Evolutionary conservation across 2,888 invertebrate genomes (phyloP), one percentile per base, ranked within the genome.

Genomic region (Liodrosophila aerea): DNA sequence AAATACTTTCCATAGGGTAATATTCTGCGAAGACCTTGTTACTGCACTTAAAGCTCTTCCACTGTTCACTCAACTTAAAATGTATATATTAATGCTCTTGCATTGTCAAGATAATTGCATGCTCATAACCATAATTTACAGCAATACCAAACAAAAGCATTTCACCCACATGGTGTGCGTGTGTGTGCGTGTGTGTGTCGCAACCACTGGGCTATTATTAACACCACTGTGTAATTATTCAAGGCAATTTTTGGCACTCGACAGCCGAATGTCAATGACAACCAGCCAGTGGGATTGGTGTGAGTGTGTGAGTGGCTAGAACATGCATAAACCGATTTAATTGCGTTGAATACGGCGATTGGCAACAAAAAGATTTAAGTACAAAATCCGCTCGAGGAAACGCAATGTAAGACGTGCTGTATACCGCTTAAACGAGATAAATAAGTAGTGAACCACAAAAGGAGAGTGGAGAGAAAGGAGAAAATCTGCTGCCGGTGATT

Each of bases 201-300:
- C 8, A 13, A 11, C 29, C 41, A 29, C 46, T 39, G 18, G 51
- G 66, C 66, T 62, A 65, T 70, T 66, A 66, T 63, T 67, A 70
- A 71, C 59, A 59, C 13, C 49, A 37, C 13, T 45, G 63, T 54
- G 63, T 58, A 66, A 70, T 71, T 66, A 70, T 56, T 71, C 63
- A 70, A 58, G 54, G 36, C 30, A 30, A 40, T 52, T 51, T 54
- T 66, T 46, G 66, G 52, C 70, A 63, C 49, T 71, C 57, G 62
- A 54, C 71, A 47, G 45, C 2, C 62, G 45, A 62, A 52, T 71
- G 71, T 66, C 66, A 70, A 22, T 70, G 70, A 12, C 7, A 15
- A n/a, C 18, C 4, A 12, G 7, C 7, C 4, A 27, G 9, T 9
- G 7, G 22, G 18, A n/a, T 5, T 7, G 29, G 4, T 12, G 13